Evolutionary conservation across 2,113 vertebrate genomes (phyloP).

Genomic region (Theropithecus gelada): DNA sequence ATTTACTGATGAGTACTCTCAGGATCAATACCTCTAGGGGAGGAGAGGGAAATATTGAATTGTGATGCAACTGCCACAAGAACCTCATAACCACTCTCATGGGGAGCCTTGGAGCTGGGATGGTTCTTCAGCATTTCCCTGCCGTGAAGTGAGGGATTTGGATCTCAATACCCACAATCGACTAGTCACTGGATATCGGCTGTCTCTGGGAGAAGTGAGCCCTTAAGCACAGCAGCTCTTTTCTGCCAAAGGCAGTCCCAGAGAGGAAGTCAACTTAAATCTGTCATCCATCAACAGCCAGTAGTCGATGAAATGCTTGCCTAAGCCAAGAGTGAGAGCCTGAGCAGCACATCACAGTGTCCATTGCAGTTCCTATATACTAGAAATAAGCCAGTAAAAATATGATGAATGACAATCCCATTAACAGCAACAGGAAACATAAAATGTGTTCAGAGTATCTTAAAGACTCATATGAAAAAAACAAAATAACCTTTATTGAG

Average conservation of each 20-base stretch:
- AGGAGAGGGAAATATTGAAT: background rate
- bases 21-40: background rate
- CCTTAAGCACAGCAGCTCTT: background rate
- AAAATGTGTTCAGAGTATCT: conserved; percentile 14
- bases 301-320: background rate
- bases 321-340: background rate
- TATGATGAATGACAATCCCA: background rate
- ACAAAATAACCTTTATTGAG: conserved; percentile 1
- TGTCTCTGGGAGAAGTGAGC: background rate
- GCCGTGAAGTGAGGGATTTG: background rate
- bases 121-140: background rate
- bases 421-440: background rate
- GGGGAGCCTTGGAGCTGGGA: background rate
- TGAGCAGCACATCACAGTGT: background rate
- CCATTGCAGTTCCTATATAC: background rate
- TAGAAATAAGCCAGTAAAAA: background rate
- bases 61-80: background rate
- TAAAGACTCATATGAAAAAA: conserved; percentile 8
- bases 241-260: background rate
- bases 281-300: background rate
- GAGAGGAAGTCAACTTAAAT: background rate
- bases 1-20: background rate
- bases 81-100: background rate
- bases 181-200: background rate
- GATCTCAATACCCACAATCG: background rate